Evolutionary conservation across 2,113 vertebrate species (phyloP).

Genomic region (Pleuronectes platessa): DNA sequence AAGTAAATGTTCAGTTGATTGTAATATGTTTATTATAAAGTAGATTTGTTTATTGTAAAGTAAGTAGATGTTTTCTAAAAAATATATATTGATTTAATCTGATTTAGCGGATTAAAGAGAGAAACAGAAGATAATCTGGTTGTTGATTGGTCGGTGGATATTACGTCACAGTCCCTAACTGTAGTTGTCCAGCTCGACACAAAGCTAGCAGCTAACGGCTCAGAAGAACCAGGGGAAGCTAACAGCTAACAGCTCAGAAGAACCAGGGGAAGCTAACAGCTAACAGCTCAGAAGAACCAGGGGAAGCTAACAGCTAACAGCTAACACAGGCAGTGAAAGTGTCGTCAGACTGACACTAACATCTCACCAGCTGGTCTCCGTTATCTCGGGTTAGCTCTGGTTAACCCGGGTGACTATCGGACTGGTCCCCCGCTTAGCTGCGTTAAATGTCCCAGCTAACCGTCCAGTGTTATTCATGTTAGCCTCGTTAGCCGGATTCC

Average conservation of each 20-base stretch:
- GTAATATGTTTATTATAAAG: too few species aligned
- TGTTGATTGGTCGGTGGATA: background rate
- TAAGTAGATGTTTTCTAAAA: background rate
- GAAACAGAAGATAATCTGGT: background rate
- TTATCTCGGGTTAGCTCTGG: background rate
- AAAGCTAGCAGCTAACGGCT: constrained; percentile 6
- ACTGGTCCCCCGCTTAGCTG: too few species aligned
- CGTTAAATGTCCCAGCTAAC: constrained; percentile 36
- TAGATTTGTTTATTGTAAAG: too few species aligned
- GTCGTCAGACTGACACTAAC: background rate
- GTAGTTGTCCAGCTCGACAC: constrained; percentile 30
- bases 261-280: too few species aligned
- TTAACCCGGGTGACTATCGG: background rate
- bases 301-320: too few species aligned
- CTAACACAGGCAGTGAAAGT: background rate
- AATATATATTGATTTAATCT: background rate
- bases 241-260: too few species aligned
- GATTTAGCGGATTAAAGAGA: background rate
- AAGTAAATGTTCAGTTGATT: too few species aligned
- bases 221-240: too few species aligned
- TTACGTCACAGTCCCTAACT: background rate
- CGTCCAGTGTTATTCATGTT: constrained; percentile 7
- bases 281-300: background rate
- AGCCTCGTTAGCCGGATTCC: constrained; percentile 4
- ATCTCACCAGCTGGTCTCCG: background rate